phyloP scores from a whole-genome alignment of 2,888 invertebrate genomes.

The Rugalucina vietnamica region DNA sequence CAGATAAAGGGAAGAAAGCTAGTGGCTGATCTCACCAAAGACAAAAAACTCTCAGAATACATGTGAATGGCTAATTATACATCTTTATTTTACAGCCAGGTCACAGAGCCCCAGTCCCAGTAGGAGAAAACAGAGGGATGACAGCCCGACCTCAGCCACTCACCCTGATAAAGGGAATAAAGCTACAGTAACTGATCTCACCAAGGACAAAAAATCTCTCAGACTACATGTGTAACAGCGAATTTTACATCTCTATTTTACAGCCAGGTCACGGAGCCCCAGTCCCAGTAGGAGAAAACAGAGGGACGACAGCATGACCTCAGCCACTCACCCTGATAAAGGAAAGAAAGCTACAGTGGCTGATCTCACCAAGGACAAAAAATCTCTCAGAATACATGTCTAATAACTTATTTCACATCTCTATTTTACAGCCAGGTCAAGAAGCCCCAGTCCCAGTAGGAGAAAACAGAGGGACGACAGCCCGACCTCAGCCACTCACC shows the following conservation, averaged over 20 bases:
- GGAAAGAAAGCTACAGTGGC: conserved; percentile 66
- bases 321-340: conserved; percentile 63
- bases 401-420: too few relatives aligned
- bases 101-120: conserved; percentile 69
- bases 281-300: conserved; percentile 60
- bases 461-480: conserved; percentile 63
- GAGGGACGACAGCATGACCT: conserved; percentile 68
- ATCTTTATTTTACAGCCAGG: too few relatives aligned
- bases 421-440: conserved; percentile 60
- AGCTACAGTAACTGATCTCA: conserved; percentile 67
- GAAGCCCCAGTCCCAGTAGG: conserved; percentile 68
- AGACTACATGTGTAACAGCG: conserved; percentile 68
- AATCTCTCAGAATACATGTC: conserved; percentile 63
- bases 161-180: conserved; percentile 62
- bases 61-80: too few relatives aligned
- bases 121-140: conserved; percentile 49
- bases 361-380: conserved; percentile 67
- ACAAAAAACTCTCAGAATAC: too few relatives aligned
- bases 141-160: conserved; percentile 71
- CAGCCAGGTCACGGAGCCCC: conserved; percentile 70
- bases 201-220: conserved; percentile 62
- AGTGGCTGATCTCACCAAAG: too few relatives aligned
- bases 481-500: conserved; percentile 68
- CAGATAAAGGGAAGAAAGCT: too few relatives aligned
- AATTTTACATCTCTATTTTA: too few relatives aligned